These are phyloP conservation scores for Blastobasis lacticolella DNA, from an alignment of 2,888 invertebrate genomes.

Conservation along the genomic window DNA sequence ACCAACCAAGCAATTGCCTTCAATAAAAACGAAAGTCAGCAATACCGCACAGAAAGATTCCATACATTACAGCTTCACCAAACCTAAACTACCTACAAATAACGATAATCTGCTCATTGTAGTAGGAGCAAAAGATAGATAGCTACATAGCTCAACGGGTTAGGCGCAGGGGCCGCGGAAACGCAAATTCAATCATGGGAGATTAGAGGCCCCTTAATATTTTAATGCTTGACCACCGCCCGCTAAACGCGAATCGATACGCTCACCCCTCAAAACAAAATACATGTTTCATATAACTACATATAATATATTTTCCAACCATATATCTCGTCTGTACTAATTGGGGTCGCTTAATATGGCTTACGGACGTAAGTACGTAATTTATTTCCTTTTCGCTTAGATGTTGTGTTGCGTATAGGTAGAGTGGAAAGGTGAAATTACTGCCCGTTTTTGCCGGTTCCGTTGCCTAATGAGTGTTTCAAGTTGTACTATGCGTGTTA, in stretches of 20 bases:
- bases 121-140: constrained; percentile 28
- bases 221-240: constrained; percentile 70
- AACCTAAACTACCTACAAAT: too few species aligned
- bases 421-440: constrained; percentile 27
- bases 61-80: too few species aligned
- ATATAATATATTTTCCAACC: constrained; percentile 25
- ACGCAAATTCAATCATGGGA: constrained; percentile 72
- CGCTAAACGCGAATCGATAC: constrained; percentile 63
- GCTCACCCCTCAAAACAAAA: constrained; percentile 47
- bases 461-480: too few species aligned
- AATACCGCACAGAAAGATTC: too few species aligned
- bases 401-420: constrained; percentile 27
- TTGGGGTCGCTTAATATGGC: constrained; percentile 73
- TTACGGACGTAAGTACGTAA: constrained; percentile 70
- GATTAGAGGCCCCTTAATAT: constrained; percentile 69
- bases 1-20: too few species aligned
- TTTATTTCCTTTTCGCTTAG: constrained; percentile 59
- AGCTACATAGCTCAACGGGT: constrained; percentile 39
- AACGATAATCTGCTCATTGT: not conserved
- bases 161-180: constrained; percentile 44
- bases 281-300: constrained; percentile 26
- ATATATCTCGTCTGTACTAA: constrained; percentile 68
- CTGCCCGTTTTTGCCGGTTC: not conserved
- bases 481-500: too few species aligned
- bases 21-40: too few species aligned